Conservation (phyloP, 2,888 invertebrate genomes). For the Napeogenes sylphis region DNA sequence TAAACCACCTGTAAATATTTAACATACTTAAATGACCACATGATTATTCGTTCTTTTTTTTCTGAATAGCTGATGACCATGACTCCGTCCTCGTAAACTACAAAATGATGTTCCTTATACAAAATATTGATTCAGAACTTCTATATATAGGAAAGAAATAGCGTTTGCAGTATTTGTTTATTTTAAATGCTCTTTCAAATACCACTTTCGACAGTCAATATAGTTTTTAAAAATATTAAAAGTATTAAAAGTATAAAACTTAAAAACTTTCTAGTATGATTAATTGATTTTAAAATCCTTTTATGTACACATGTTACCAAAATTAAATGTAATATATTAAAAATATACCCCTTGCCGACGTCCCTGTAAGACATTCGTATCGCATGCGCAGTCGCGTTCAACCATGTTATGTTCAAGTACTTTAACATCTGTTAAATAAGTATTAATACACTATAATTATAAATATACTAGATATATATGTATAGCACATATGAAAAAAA, state of each 20-base stretch:
- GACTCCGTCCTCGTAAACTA: too few species aligned
- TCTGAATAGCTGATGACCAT: not conserved
- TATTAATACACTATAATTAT: not conserved
- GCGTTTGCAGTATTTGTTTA: too few species aligned
- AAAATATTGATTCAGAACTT: too few species aligned
- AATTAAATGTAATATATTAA: not conserved
- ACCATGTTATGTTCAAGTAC: conserved; percentile 82
- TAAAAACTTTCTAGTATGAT: too few species aligned
- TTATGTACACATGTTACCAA: too few species aligned
- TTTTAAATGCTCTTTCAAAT: too few species aligned
- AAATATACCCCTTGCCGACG: conserved; percentile 83
- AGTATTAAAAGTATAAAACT: too few species aligned
- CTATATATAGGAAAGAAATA: too few species aligned
- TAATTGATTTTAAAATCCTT: too few species aligned
- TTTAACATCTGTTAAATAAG: conserved; percentile 62
- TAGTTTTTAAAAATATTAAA: too few species aligned
- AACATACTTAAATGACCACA: not conserved
- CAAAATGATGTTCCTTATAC: too few species aligned
- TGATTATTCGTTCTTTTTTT: not conserved
- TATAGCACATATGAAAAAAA: not conserved
- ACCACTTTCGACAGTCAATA: too few species aligned
- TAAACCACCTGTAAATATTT: conserved; percentile 80
- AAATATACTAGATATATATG: not conserved
- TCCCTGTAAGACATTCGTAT: conserved; percentile 86
- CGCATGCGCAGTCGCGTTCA: conserved; percentile 81